Percentiles rank a stretch among this genome's conserved stretches.
Evolutionary conservation across 2,113 vertebrate species (phyloP).

Genomic region (Laticauda laticaudata): DNA sequence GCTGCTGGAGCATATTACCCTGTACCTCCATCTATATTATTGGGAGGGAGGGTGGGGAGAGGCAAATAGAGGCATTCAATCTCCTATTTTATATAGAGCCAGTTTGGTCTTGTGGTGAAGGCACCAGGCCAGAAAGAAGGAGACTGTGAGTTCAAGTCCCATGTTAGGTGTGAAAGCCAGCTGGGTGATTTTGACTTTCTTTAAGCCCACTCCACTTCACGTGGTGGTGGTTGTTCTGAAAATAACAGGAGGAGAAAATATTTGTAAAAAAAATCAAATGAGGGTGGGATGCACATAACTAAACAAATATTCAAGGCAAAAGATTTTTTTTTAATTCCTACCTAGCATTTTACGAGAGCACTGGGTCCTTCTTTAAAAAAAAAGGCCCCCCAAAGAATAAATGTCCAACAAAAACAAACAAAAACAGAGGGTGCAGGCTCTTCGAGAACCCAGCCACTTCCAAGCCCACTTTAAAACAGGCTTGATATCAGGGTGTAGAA

Average conservation of each 20-base stretch:
- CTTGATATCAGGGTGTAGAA: constrained; percentile 27
- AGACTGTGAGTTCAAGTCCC: not conserved
- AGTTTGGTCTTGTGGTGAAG: not conserved
- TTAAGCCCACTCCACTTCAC: not conserved
- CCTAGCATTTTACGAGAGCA: not conserved
- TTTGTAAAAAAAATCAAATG: not conserved
- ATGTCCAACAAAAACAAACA: not conserved
- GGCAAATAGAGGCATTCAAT: no score
- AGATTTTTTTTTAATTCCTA: not conserved
- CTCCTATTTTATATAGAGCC: not conserved
- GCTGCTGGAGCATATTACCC: not conserved
- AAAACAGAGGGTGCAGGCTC: not conserved
- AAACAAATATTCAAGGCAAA: not conserved
- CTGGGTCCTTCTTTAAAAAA: not conserved
- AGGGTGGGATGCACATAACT: not conserved
- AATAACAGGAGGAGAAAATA: not conserved
- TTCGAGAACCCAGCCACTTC: not conserved
- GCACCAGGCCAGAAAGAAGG: not conserved
- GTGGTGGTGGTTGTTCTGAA: not conserved
- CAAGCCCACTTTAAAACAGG: not conserved
- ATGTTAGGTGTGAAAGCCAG: not conserved
- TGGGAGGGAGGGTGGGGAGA: no score
- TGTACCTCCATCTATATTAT: not conserved
- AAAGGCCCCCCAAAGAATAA: not conserved
- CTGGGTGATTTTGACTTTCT: not conserved